Evolutionary conservation across 2,888 invertebrate species (phyloP).

Genomic region (Himalopsyche anomala): DNA sequence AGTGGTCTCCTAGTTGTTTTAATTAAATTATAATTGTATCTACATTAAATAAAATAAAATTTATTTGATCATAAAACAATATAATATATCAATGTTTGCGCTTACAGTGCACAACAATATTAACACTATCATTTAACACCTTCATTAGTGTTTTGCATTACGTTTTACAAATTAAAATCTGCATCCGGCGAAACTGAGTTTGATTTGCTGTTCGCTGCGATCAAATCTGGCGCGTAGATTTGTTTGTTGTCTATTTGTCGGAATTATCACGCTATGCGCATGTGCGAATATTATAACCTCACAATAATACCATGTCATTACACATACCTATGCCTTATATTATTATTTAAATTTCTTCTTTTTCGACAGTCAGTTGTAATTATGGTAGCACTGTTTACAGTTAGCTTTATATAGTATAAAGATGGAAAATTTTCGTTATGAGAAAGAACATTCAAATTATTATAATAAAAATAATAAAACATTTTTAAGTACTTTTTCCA

Average conservation of each 20-base stretch:
- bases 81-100: too few species aligned
- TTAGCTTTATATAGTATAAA: too few species aligned
- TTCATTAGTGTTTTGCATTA: conserved; percentile 1
- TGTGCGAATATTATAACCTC: conserved; percentile 7
- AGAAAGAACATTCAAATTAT: too few species aligned
- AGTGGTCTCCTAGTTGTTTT: too few species aligned
- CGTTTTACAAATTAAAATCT: conserved; percentile 42
- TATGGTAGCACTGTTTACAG: neutral
- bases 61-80: too few species aligned
- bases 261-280: neutral
- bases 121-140: neutral
- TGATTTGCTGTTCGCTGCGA: conserved; percentile 48
- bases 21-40: too few species aligned
- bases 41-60: too few species aligned
- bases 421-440: too few species aligned
- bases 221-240: neutral
- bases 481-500: too few species aligned
- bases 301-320: neutral
- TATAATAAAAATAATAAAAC: too few species aligned
- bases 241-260: neutral
- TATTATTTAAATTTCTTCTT: neutral
- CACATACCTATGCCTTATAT: neutral
- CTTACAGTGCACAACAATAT: too few species aligned
- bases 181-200: conserved; percentile 42
- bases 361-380: neutral